Evolutionary conservation across 2,888 invertebrate genomes (phyloP), one percentile per base, ranked within the genome.

Genomic region (Agonopterix heracliana): DNA sequence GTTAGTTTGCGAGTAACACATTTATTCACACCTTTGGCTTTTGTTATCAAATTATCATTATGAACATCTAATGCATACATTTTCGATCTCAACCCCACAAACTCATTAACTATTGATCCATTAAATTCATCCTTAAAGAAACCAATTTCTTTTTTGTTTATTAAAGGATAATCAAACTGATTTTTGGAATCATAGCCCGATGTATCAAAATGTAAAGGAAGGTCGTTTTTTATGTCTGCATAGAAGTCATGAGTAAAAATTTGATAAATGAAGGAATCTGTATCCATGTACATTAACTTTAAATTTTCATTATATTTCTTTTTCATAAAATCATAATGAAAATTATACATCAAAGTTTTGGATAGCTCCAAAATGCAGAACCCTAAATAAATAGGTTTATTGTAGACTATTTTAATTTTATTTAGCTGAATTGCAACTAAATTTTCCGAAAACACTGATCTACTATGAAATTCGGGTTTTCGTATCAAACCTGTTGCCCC

Each of bases 401-500:
- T 45, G 9, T 45, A 45, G 4, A 35, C 10, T 13, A 35, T 5
- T 36, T 45, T 45, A 3, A 2, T 10, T 4, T 36, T 12, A 9
- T 13, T n/a, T n/a, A n/a, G n/a, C n/a, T n/a, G n/a, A n/a, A n/a
- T n/a, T n/a, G n/a, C n/a, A n/a, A n/a, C n/a, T n/a, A n/a, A n/a
- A n/a, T 45, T 36, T 13, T 45, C 36, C 1, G 35, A 36, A 36
- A 36, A 35, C 13, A 36, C n/a, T n/a, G n/a, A 11, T 3, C 2
- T 13, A 12, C 45, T 45, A 35, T 45, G 45, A 13, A 45, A 34
- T n/a, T 45, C 9, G 7, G 36, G 36, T 34, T 14, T n/a, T 2
- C 35, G 7, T 35, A 45, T 44, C 5, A 60, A 49, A 46, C 50
- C 49, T 54, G 61, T 57, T 3, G 60, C 70, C 11, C 64, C 68